Conservation (phyloP, 2,113 vertebrate species). For the Leptosomus discolor region DNA sequence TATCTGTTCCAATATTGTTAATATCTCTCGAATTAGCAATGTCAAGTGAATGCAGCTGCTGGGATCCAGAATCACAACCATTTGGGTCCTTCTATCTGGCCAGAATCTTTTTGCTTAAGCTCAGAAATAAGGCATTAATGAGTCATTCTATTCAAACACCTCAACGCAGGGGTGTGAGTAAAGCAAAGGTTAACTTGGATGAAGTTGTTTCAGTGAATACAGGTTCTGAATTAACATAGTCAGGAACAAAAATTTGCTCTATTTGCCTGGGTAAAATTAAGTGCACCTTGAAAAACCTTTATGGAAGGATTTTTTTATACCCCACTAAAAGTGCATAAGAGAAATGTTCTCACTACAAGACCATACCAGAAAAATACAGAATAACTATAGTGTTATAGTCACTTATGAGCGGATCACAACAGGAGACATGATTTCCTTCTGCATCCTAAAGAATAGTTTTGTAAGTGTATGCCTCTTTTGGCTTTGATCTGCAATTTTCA, state of each 20-base stretch:
- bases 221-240: neutral
- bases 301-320: neutral
- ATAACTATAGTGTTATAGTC: neutral
- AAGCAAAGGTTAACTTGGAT: neutral
- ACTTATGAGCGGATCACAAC: neutral
- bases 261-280: neutral
- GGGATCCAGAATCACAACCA: neutral
- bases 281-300: neutral
- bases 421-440: neutral
- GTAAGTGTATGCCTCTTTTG: neutral
- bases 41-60: neutral
- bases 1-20: neutral
- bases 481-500: neutral
- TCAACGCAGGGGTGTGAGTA: neutral
- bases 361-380: neutral
- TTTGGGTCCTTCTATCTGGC: neutral
- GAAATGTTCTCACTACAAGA: neutral
- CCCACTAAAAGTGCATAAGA: neutral
- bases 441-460: neutral
- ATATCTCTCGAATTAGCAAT: neutral
- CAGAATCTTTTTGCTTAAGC: neutral
- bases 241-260: neutral
- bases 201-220: neutral
- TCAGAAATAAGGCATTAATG: neutral
- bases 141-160: neutral